Evolutionary conservation across 2,113 vertebrate genomes (phyloP).

Genomic region (Actenoides lindsayi): DNA sequence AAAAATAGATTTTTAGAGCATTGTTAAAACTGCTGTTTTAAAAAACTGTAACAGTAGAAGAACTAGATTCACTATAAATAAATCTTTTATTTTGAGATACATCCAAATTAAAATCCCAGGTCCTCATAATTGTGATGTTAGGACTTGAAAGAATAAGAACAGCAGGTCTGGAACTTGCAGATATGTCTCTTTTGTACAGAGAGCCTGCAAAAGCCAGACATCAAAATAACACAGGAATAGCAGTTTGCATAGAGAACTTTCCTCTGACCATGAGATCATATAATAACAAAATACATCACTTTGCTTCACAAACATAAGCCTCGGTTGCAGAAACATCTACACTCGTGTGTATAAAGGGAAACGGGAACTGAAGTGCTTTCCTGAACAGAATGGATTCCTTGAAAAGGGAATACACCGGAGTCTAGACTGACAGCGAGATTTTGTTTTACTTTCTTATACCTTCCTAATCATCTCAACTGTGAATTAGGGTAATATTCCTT

Average conservation of each 20-base stretch:
- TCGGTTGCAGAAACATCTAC: background rate
- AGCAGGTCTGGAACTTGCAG: background rate
- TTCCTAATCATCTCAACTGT: background rate
- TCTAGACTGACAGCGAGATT: background rate
- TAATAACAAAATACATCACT: background rate
- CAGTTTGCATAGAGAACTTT: background rate
- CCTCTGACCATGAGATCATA: background rate
- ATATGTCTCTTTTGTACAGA: background rate
- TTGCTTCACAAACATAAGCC: background rate
- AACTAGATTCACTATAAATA: background rate
- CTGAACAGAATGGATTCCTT: background rate
- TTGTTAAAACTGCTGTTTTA: background rate
- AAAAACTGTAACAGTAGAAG: background rate
- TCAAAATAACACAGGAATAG: background rate
- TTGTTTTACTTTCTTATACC: background rate
- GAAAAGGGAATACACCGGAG: accelerated
- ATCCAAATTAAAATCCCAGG: background rate
- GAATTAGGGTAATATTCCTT: background rate
- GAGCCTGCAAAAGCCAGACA: background rate
- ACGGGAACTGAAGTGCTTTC: background rate
- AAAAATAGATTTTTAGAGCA: background rate
- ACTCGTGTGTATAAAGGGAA: background rate
- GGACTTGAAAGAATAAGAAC: background rate
- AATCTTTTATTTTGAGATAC: background rate
- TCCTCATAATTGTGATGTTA: background rate